Evolutionary conservation across 2,888 invertebrate species (phyloP), one percentile per base, ranked within the genome.

Genomic region (Nomada goodeniana): DNA sequence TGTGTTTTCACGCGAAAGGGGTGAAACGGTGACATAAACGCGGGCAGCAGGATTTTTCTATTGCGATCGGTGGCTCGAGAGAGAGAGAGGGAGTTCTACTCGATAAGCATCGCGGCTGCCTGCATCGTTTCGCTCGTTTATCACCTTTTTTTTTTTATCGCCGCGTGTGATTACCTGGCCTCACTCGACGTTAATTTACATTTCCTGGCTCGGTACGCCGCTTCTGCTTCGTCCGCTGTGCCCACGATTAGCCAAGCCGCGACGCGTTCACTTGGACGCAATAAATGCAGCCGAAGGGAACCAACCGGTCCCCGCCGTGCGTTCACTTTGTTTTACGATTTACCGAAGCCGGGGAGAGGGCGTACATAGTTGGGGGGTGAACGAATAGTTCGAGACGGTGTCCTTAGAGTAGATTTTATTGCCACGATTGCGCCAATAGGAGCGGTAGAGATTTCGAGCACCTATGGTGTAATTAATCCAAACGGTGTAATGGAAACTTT

Each of bases 101-200:
- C 81, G 87, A 88, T 89, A 87, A 89, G 82, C 81, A 89, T 89
- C 89, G 82, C 80, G 82, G 68, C 84, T 70, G 74, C 80, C 74
- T 72, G 78, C 20, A 72, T 63, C 72, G 75, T 76, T 71, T 74
- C 76, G 88, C 86, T 88, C 88, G 86, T 90, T 89, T 83, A 89
- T 89, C 89, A 89, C 89, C 84, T 84, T 84, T 36, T 7, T 29
- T 36, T 90, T 36, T 90, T 90, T 89, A 90, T 90, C 89, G 86
- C 61, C 68, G 68, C 82, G 69, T 89, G 89, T 86, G 89, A 89
- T 89, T 89, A 87, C 88, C 88, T 83, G 82, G 77, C 64, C 76
- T 82, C 77, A 86, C 88, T 83, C 76, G 80, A 84, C 83, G 84
- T 84, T 87, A 89, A 88, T 90, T 90, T 90, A 86, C 84, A 80